These are phyloP conservation scores for Protosalanx chinensis DNA, from an alignment of 2,797 vertebrate species.

Conservation along the genomic window DNA sequence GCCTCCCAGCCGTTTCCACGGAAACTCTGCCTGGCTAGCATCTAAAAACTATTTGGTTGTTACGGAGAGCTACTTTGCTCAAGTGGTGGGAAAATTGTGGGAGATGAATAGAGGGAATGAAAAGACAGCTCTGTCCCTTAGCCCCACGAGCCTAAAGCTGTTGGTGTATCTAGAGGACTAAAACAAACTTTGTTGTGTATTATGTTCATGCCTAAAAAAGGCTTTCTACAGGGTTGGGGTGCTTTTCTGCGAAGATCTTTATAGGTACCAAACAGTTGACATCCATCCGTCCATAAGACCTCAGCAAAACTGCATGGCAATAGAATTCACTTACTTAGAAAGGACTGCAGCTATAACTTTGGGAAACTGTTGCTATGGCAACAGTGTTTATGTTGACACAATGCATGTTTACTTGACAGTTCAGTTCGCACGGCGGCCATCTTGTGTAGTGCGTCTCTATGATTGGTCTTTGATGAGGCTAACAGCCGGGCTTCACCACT, in stretches of 20 bases:
- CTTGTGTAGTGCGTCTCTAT: constrained; percentile 25
- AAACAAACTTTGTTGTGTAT: neutral
- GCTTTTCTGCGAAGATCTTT: neutral
- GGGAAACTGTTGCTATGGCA: neutral
- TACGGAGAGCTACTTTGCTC: constrained; percentile 82
- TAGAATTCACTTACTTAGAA: no score
- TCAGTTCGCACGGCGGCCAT: neutral
- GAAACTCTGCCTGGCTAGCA: constrained; percentile 79
- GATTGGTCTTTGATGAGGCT: constrained; percentile 49
- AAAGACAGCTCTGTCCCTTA: constrained; percentile 14
- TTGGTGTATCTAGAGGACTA: constrained; percentile 24
- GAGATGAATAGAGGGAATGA: constrained; percentile 61
- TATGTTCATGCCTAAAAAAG: constrained; percentile 4
- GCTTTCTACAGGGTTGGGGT: constrained; percentile 11
- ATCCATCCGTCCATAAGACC: neutral
- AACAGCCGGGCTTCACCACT: constrained; percentile 27
- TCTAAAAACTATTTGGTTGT: constrained; percentile 86
- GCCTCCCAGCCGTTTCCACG: constrained; percentile 81
- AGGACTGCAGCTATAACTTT: neutral
- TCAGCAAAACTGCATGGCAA: neutral
- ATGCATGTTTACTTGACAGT: neutral
- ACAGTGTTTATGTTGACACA: neutral
- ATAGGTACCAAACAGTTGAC: neutral
- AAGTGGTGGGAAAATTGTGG: constrained; percentile 83
- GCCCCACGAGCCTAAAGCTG: constrained; percentile 16